A percentile compares a stretch with the other conserved stretches of the same genome.
Evolutionary conservation across 2,797 vertebrate genomes (phyloP).

Genomic region (Hydrophis major): DNA sequence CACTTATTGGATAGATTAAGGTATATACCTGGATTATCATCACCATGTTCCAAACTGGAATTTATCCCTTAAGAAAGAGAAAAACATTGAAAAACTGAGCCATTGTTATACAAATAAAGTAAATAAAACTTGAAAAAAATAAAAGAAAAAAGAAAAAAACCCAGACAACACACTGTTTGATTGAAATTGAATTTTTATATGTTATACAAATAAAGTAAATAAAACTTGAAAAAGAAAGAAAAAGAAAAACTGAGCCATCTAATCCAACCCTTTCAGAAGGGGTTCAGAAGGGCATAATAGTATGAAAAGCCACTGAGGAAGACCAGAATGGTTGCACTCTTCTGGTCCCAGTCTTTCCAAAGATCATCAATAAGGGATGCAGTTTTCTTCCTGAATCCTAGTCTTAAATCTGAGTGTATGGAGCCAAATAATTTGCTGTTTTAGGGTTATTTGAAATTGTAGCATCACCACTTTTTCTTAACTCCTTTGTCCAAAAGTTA

Average conservation of each 20-base stretch:
- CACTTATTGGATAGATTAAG: neutral
- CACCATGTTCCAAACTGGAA: neutral
- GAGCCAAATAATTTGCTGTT: neutral
- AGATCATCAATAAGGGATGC: neutral
- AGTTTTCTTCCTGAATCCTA: neutral
- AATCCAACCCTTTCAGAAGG: neutral
- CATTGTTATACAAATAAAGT: too few relatives aligned
- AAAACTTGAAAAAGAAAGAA: too few relatives aligned
- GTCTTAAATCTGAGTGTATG: neutral
- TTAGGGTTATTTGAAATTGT: neutral
- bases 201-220: too few relatives aligned
- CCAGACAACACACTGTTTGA: too few relatives aligned
- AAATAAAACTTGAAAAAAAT: too few relatives aligned
- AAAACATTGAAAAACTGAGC: neutral
- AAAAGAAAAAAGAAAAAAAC: too few relatives aligned
- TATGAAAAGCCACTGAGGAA: neutral
- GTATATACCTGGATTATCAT: neutral
- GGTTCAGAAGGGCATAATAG: neutral
- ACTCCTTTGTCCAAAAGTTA: neutral
- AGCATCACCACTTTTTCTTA: neutral
- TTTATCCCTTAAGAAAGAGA: neutral
- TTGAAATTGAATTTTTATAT: too few relatives aligned
- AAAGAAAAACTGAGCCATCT: neutral
- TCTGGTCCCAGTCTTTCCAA: neutral
- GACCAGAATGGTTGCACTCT: neutral